Evolutionary conservation across 2,888 invertebrate genomes (phyloP), one percentile per base, ranked within the genome.

Genomic region (Nowickia ferox): DNA sequence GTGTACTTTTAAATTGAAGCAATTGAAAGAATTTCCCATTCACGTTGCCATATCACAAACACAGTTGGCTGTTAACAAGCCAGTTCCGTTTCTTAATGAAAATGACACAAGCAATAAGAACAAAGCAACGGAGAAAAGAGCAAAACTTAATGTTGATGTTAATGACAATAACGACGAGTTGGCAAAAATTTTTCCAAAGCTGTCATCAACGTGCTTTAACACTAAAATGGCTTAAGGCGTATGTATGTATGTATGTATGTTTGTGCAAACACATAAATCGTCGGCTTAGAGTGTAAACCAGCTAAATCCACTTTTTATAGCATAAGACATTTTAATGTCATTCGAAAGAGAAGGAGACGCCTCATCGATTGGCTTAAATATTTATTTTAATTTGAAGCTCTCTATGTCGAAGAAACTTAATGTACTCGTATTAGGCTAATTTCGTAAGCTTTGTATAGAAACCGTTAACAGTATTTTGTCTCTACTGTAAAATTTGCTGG

Each of bases 201-300:
- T 77, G 83, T 77, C 77, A 76, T 63, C 71, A 71, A 71, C 77
- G 76, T 65, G 48, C 71, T 59, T 82, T 71, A 83, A 83, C 71
- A 77, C 57, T 48, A 44, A 76, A 72, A 66, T 77, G 71, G 9
- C 72, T 77, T 77, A 46, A 83, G 71, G 83, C 71, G 51, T 66
- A 57, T n/a, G 55, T 15, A 22, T 66, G 1, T 11, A 19, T 9
- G 10, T 42, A 30, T 22, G 44, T 72, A 44, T 10, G 10, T 46
- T 40, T 10, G 9, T 66, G 66, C 40, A 15, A 9, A 65, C 10
- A 19, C 38, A 66, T 17, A 30, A 30, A n/a, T n/a, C n/a, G n/a
- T n/a, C n/a, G n/a, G n/a, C n/a, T n/a, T n/a, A n/a, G n/a, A n/a
- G n/a, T n/a, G n/a, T n/a, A n/a, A n/a, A n/a, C n/a, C n/a, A n/a